These are phyloP conservation scores for Petroica traversi DNA, from an alignment of 2,113 vertebrate genomes.

Conservation along the genomic window DNA sequence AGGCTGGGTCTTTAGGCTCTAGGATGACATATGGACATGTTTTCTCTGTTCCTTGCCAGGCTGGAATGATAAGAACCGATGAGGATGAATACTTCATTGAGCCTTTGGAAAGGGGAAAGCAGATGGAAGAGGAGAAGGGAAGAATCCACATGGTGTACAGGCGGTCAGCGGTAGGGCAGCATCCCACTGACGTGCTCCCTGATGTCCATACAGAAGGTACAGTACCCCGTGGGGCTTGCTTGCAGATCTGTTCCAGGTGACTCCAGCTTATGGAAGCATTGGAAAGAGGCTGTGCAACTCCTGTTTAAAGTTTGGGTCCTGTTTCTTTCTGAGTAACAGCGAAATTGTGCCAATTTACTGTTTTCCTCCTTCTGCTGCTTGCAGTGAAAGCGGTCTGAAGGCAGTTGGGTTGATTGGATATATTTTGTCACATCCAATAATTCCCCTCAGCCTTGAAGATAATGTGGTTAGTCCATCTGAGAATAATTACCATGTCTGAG, in stretches of 20 bases:
- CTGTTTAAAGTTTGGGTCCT: not conserved
- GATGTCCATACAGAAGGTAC: slow-evolving; percentile 79
- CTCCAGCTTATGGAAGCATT: not conserved
- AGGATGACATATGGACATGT: not conserved
- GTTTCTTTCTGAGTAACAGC: not conserved
- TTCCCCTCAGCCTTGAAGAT: not conserved
- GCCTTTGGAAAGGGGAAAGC: slow-evolving; percentile 90
- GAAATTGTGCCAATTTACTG: not conserved
- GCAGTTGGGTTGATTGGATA: not conserved
- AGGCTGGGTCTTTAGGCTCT: not conserved
- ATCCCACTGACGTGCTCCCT: slow-evolving; percentile 42
- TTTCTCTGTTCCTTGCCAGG: slow-evolving; percentile 73
- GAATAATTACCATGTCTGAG: not conserved
- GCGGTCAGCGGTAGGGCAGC: slow-evolving; percentile 79
- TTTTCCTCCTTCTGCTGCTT: not conserved
- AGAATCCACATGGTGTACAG: slow-evolving; percentile 93
- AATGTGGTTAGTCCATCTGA: not conserved
- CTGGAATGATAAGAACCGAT: slow-evolving; percentile 94
- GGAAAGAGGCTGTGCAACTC: not conserved
- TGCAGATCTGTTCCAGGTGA: not conserved
- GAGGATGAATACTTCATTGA: slow-evolving; percentile 97
- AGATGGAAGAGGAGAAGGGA: slow-evolving; percentile 89
- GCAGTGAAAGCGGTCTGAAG: not conserved
- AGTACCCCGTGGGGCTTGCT: not conserved
- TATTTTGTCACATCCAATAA: not conserved